A percentile compares a stretch with the other conserved stretches of the same genome.
Conservation (phyloP, 2,113 vertebrate genomes). For the Cyphomyrus discorhynchus region DNA sequence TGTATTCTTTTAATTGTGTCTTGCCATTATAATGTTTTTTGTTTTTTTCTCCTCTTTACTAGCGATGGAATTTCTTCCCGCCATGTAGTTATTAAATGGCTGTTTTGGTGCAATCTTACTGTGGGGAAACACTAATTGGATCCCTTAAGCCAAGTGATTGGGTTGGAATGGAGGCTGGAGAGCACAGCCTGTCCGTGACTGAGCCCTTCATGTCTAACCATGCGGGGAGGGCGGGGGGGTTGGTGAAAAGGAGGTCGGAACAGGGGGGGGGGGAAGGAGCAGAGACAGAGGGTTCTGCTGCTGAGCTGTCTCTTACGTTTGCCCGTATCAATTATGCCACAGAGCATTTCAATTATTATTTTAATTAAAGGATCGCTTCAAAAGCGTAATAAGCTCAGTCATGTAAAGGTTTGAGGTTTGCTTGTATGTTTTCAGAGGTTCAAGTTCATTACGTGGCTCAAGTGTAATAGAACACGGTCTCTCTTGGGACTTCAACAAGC, state of each 20-base stretch:
- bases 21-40: background rate
- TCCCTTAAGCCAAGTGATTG: background rate
- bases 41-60: background rate
- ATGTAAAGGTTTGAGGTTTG: background rate
- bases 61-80: background rate
- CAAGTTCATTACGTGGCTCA: background rate
- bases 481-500: background rate
- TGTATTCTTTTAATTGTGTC: background rate
- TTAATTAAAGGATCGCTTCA: background rate
- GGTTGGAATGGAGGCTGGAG: background rate
- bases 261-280: background rate
- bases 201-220: background rate
- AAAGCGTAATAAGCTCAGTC: background rate
- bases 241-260: background rate
- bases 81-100: background rate
- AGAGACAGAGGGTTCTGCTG: background rate
- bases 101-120: background rate
- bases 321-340: background rate
- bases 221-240: background rate
- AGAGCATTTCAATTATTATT: background rate
- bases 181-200: background rate
- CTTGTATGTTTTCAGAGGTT: background rate
- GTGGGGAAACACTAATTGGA: background rate
- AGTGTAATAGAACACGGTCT: background rate
- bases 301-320: background rate